Conservation (phyloP, 2,888 invertebrate species). For the Amphipoea oculea region DNA sequence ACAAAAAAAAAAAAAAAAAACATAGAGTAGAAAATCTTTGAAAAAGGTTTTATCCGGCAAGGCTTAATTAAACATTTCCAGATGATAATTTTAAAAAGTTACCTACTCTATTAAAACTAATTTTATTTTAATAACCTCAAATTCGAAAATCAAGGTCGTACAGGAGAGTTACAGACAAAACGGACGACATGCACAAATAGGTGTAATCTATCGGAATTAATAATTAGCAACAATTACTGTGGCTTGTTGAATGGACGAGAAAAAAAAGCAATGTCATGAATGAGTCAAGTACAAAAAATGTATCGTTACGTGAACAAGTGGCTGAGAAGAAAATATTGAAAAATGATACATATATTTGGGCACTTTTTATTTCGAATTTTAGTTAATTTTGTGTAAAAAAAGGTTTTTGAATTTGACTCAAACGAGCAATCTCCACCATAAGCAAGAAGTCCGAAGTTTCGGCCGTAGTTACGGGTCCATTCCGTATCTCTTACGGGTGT, state of each 20-base stretch:
- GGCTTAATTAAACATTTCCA: too few species aligned
- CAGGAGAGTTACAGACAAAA: slow-evolving; percentile 10
- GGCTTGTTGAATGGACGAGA: slow-evolving; percentile 54
- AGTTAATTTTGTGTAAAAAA: neutral
- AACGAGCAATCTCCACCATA: neutral
- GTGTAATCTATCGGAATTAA: slow-evolving; percentile 59
- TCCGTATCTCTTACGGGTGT: neutral
- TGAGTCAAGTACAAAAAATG: slow-evolving; percentile 59
- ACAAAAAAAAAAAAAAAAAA: neutral
- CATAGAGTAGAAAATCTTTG: neutral
- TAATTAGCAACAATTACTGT: slow-evolving; percentile 65
- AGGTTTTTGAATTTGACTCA: neutral
- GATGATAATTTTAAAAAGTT: neutral
- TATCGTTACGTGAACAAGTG: slow-evolving; percentile 56
- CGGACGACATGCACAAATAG: slow-evolving; percentile 47
- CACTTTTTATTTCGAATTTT: neutral
- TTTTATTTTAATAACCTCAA: neutral
- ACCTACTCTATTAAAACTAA: neutral
- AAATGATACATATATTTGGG: neutral
- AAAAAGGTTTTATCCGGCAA: neutral
- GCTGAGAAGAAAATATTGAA: neutral
- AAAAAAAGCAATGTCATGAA: slow-evolving; percentile 64
- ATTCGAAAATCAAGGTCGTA: neutral
- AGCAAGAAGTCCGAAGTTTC: neutral
- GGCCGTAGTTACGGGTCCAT: neutral